Evolutionary conservation across 2,888 invertebrate species (phyloP).

Genomic region (Drosophila borborema): DNA sequence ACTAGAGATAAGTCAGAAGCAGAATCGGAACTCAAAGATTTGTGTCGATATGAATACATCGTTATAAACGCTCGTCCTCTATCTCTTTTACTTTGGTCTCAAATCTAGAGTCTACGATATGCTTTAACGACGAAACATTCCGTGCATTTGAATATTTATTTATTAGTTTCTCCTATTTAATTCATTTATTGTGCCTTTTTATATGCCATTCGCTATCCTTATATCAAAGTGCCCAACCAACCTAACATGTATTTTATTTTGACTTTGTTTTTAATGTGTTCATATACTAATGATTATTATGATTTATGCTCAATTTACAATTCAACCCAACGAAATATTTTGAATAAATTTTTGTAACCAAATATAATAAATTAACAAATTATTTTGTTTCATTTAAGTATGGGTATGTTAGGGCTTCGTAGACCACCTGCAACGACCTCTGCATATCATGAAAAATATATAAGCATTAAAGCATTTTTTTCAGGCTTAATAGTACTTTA

Average conservation of each 20-base stretch:
- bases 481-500: slow-evolving; percentile 59
- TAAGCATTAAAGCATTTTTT: background rate
- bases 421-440: background rate
- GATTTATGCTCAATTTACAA: slow-evolving; percentile 38
- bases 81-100: slow-evolving; percentile 51
- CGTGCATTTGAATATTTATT: slow-evolving; percentile 66
- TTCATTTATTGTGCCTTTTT: slow-evolving; percentile 35
- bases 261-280: slow-evolving; percentile 42
- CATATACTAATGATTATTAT: slow-evolving; percentile 46
- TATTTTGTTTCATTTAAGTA: background rate
- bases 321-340: slow-evolving; percentile 45
- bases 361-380: slow-evolving; percentile 20
- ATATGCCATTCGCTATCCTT: slow-evolving; percentile 5
- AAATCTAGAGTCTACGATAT: slow-evolving; percentile 48
- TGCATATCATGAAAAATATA: background rate
- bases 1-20: slow-evolving; percentile 84
- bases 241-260: slow-evolving; percentile 17
- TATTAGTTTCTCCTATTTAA: slow-evolving; percentile 9
- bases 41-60: slow-evolving; percentile 80
- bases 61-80: slow-evolving; percentile 23
- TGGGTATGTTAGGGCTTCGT: background rate
- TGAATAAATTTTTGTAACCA: slow-evolving; percentile 41
- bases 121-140: slow-evolving; percentile 64
- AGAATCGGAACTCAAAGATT: slow-evolving; percentile 84
- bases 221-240: background rate